Conservation (phyloP, 2,888 invertebrate species). For the Ichneumon xanthorius region DNA sequence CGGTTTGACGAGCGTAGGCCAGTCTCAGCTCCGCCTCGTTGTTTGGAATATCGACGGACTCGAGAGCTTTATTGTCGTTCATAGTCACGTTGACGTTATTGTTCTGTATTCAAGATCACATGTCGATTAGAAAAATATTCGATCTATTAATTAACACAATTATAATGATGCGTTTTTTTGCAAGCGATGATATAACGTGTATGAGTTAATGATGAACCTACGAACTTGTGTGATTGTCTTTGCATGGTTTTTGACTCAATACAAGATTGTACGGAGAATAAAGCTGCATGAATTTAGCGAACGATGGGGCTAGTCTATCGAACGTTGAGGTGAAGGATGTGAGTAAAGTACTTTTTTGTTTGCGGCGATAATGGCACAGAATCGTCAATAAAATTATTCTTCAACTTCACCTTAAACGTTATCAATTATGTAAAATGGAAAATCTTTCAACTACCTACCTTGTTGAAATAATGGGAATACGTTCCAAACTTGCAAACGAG, state of each 20-base stretch:
- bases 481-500: slow-evolving; percentile 81
- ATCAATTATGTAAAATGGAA: slow-evolving; percentile 51
- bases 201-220: slow-evolving; percentile 11
- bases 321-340: slow-evolving; percentile 2
- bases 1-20: slow-evolving; percentile 92
- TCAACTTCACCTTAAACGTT: not conserved
- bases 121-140: slow-evolving; percentile 20
- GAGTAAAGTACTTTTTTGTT: not conserved
- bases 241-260: slow-evolving; percentile 48
- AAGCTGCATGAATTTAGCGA: slow-evolving; percentile 48
- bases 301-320: slow-evolving; percentile 33
- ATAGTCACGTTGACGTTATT: slow-evolving; percentile 77
- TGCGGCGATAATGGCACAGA: not conserved
- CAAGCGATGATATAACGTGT: slow-evolving; percentile 40
- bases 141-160: not conserved
- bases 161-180: slow-evolving; percentile 22
- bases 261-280: not conserved
- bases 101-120: slow-evolving; percentile 73
- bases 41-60: slow-evolving; percentile 81
- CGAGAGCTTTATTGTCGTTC: slow-evolving; percentile 81
- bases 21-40: slow-evolving; percentile 88
- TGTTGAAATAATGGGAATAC: slow-evolving; percentile 76
- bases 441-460: slow-evolving; percentile 76
- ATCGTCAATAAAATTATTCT: not conserved
- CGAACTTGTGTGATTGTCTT: slow-evolving; percentile 41